Evolutionary conservation across 2,113 vertebrate genomes (phyloP), one percentile per base, ranked within the genome.

Genomic region (Silurus asotus): DNA sequence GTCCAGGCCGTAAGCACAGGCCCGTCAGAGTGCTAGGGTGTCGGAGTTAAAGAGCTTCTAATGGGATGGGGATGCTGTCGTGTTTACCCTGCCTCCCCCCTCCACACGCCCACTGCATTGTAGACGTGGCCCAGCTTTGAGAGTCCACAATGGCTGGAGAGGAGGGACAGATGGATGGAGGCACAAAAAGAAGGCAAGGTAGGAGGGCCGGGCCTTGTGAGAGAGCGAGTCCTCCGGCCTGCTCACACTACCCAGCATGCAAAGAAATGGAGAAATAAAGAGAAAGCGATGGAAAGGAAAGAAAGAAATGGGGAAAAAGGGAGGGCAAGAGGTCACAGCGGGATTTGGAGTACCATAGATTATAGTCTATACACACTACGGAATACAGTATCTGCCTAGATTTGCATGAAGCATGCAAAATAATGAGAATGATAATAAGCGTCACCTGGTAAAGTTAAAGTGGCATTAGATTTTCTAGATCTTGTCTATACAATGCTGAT

Each of bases 31-130:
- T 91, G 90, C 90, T 89, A 91, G 93, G 89, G 93, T 94, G 92
- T 94, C 92, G 92, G 92, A 95, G 94, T 95, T 95, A 96, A 96
- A 95, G 94, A 95, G 94, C 92, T 94, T 95, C 94, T 95, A 95
- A 96, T 96, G 91, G 94, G 94, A 94, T 93, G 90, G 94, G 92
- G 94, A 94, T 95, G 94, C 95, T 94, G 94, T 92, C 87, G 88
- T 96, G 93, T 96, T 95, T 95, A 95, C 94, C 94, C 92, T 92
- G 92, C 49, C 91, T 88, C 92, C 88, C 91, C 87, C 88, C 88
- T 80, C 90, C 83, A 88, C 93, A 94, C 94, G 94, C 94, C 95
- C 92, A 91, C 88, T 91, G 91, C 91, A 93, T 95, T 96, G 95
- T 94, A 90, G 93, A 94, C 93, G 90, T 94, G 92, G 92, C 92